These are phyloP conservation scores for Cynodonichthys magdalenae DNA, from an alignment of 2,797 vertebrate species.

Conservation along the genomic window DNA sequence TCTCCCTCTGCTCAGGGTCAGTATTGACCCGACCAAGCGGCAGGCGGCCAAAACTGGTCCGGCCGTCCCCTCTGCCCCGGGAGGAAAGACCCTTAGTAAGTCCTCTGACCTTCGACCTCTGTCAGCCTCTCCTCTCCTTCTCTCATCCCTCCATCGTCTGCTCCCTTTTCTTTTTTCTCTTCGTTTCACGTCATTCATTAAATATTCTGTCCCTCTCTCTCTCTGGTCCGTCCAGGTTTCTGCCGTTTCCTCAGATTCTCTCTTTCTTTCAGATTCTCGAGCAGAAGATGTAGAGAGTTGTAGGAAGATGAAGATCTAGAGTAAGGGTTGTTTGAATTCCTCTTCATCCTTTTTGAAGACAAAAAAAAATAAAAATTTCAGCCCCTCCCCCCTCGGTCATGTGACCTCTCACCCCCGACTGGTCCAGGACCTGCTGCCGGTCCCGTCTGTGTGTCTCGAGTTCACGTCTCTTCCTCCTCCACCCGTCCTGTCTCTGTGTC, in stretches of 20 bases:
- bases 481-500: slow-evolving; percentile 60
- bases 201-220: slow-evolving; percentile 65
- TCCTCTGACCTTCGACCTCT: slow-evolving; percentile 76
- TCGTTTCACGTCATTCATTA: slow-evolving; percentile 56
- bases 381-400: slow-evolving; percentile 18
- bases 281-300: slow-evolving; percentile 78
- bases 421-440: slow-evolving; percentile 48
- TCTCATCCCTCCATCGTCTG: slow-evolving; percentile 48
- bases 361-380: no score
- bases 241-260: slow-evolving; percentile 57
- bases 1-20: slow-evolving; percentile 84
- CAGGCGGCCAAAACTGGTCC: slow-evolving; percentile 84
- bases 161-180: slow-evolving; percentile 42
- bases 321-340: slow-evolving; percentile 71
- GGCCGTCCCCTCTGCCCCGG: slow-evolving; percentile 78
- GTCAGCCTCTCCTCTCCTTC: slow-evolving; percentile 46
- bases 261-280: slow-evolving; percentile 73
- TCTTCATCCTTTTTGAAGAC: slow-evolving; percentile 15
- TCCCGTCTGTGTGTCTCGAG: slow-evolving; percentile 48
- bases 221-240: slow-evolving; percentile 45
- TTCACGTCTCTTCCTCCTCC: slow-evolving; percentile 50
- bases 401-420: slow-evolving; percentile 33
- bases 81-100: slow-evolving; percentile 88
- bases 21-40: slow-evolving; percentile 86
- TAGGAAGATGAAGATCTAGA: slow-evolving; percentile 81